phyloP scores from a whole-genome alignment of 2,797 vertebrate genomes.

The Huso huso region DNA sequence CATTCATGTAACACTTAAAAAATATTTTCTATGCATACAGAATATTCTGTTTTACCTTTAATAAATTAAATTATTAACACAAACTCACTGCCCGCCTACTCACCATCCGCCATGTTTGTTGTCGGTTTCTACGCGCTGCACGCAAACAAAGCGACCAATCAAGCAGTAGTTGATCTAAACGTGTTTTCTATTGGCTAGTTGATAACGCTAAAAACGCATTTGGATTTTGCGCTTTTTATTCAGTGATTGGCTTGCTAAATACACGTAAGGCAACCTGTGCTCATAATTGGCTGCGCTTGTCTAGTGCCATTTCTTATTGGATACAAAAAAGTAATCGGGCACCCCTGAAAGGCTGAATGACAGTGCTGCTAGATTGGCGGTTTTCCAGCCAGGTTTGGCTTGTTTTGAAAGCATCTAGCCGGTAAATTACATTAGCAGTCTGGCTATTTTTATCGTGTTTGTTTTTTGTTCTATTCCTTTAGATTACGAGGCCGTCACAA shows the following conservation, averaged over 20 bases:
- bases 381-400: too few species aligned
- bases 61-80: slow-evolving; percentile 13
- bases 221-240: background rate
- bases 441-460: too few species aligned
- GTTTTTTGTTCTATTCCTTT: too few species aligned
- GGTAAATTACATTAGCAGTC: too few species aligned
- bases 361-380: too few species aligned
- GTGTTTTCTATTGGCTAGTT: slow-evolving; percentile 8
- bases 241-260: too few species aligned
- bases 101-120: slow-evolving; percentile 75
- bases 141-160: slow-evolving; percentile 7
- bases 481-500: too few species aligned
- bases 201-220: slow-evolving; percentile 10
- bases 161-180: slow-evolving; percentile 7
- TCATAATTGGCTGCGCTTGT: background rate
- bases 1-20: accelerated
- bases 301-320: background rate
- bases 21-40: background rate
- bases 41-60: background rate
- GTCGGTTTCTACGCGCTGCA: slow-evolving; percentile 36
- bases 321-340: background rate
- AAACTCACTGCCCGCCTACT: slow-evolving; percentile 27
- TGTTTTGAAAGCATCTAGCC: too few species aligned
- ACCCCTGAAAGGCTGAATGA: too few species aligned
- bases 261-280: too few species aligned